A percentile compares a stretch with the other conserved stretches of the same genome.
These are phyloP conservation scores for Clarias macrocephalus DNA, from an alignment of 2,113 vertebrate species.

Conservation along the genomic window DNA sequence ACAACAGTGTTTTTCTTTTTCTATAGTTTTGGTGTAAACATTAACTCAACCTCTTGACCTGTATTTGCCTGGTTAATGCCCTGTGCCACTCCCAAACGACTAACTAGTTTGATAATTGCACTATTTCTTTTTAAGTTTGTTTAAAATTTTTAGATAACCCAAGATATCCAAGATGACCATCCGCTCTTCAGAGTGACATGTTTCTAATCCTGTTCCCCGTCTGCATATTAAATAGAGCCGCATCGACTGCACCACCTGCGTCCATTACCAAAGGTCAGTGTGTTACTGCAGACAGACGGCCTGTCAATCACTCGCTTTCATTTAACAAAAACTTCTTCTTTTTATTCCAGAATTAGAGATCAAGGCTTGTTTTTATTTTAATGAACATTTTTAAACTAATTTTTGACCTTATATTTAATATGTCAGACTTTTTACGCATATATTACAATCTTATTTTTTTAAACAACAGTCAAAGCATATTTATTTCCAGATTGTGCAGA, in stretches of 20 bases:
- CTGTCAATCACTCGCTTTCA: conserved; percentile 40
- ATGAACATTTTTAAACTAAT: neutral
- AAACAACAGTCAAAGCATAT: neutral
- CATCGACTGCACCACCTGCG: conserved; percentile 47
- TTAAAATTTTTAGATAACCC: neutral
- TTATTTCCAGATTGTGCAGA: neutral
- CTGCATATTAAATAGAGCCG: conserved; percentile 7
- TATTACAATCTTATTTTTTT: neutral
- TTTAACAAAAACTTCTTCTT: neutral
- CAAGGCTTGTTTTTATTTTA: neutral
- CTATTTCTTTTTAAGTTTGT: neutral
- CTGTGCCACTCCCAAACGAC: neutral
- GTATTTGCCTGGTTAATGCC: neutral
- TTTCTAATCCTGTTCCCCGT: neutral
- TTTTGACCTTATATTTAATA: neutral
- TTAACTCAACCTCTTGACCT: neutral
- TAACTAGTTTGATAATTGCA: neutral
- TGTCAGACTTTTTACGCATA: neutral
- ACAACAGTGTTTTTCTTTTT: neutral
- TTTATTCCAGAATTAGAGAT: neutral
- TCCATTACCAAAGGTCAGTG: conserved; percentile 40
- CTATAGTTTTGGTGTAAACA: neutral
- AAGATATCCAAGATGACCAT: neutral
- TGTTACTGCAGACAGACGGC: conserved; percentile 11
- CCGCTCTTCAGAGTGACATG: neutral